Evolutionary conservation across 2,797 vertebrate genomes (phyloP).

Genomic region (Acipenser oxyrinchus): DNA sequence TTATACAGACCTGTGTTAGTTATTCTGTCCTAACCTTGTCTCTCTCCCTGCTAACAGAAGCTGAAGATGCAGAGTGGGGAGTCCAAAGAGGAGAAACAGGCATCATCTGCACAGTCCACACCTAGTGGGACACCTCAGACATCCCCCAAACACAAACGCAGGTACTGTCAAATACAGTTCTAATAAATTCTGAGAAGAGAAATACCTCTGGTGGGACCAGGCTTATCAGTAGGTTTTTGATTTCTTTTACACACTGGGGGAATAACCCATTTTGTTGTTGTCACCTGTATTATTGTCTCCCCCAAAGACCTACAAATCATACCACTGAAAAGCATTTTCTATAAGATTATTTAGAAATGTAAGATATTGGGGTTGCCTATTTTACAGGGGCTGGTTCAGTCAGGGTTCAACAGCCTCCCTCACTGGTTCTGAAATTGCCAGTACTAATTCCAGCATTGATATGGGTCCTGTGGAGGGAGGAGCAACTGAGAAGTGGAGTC

Average conservation of each 20-base stretch:
- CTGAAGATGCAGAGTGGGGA: slow-evolving; percentile 63
- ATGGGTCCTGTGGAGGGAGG: slow-evolving; percentile 59
- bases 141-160: slow-evolving; percentile 51
- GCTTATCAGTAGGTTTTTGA: too few relatives aligned
- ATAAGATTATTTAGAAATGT: too few relatives aligned
- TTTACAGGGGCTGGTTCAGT: slow-evolving; percentile 58
- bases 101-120: slow-evolving; percentile 61
- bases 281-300: too few relatives aligned
- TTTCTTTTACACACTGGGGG: too few relatives aligned
- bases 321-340: too few relatives aligned
- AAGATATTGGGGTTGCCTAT: background rate
- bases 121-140: slow-evolving; percentile 51
- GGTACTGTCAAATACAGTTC: slow-evolving; percentile 31
- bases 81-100: slow-evolving; percentile 62
- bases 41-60: slow-evolving; percentile 42
- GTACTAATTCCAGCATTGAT: slow-evolving; percentile 31
- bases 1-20: too few relatives aligned
- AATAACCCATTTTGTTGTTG: too few relatives aligned
- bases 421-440: slow-evolving; percentile 35
- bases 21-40: too few relatives aligned
- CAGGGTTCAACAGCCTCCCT: slow-evolving; percentile 38
- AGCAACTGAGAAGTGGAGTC: slow-evolving; percentile 57
- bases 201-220: too few relatives aligned
- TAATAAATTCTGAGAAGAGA: too few relatives aligned
- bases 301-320: too few relatives aligned